Evolutionary conservation across 2,888 invertebrate genomes (phyloP).

Genomic region (Yponomeuta sedellus): DNA sequence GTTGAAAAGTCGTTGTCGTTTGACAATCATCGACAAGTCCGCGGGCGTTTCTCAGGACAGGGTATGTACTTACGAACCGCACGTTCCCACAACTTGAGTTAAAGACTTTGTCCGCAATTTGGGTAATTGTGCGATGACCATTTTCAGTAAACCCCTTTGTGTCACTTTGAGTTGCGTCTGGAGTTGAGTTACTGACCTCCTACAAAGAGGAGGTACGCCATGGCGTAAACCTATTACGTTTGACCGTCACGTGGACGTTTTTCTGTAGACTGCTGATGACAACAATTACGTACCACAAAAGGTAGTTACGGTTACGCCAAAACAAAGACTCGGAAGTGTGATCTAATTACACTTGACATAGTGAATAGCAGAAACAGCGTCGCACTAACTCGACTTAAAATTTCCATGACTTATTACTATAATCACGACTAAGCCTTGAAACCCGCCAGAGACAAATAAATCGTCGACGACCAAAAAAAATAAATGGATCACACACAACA

Average conservation of each 20-base stretch:
- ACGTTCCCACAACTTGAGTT: conserved; percentile 13
- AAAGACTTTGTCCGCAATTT: conserved; percentile 4
- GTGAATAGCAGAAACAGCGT: neutral
- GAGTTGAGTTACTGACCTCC: neutral
- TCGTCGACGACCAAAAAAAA: neutral
- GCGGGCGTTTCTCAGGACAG: conserved; percentile 13
- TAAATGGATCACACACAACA: neutral
- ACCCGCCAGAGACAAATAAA: neutral
- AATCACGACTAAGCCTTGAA: conserved; percentile 7
- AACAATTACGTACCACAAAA: neutral
- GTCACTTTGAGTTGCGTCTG: neutral
- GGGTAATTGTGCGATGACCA: neutral
- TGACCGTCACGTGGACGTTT: neutral
- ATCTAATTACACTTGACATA: neutral
- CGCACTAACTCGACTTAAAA: neutral
- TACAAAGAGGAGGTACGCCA: neutral
- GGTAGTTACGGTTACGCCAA: neutral
- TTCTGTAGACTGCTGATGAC: neutral
- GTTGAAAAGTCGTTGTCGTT: conserved; percentile 5
- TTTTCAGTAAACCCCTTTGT: neutral
- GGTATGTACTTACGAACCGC: neutral
- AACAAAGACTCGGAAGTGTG: conserved; percentile 2
- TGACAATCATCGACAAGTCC: neutral
- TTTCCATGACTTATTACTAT: neutral
- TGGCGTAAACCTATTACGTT: neutral